These are phyloP conservation scores for Lucinisca nassula DNA, from an alignment of 2,888 invertebrate genomes.

Conservation along the genomic window DNA sequence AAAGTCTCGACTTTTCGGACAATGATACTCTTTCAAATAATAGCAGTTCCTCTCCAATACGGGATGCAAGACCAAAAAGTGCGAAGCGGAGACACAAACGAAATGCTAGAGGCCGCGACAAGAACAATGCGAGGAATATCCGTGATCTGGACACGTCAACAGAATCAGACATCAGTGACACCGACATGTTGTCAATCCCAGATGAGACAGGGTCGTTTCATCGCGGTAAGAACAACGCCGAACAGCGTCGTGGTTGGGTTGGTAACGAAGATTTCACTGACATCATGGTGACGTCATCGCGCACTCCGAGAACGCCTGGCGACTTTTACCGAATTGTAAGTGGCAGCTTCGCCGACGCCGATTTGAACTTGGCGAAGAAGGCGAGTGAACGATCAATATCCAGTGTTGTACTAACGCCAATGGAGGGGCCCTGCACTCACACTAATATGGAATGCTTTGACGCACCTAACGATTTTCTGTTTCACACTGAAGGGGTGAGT, in stretches of 20 bases:
- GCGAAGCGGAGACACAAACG: constrained; percentile 14
- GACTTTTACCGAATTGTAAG: constrained; percentile 75
- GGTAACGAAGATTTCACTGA: constrained; percentile 70
- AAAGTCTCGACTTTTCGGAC: constrained; percentile 51
- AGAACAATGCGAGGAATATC: constrained; percentile 54
- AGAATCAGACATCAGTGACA: constrained; percentile 75
- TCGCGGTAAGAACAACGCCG: constrained; percentile 39
- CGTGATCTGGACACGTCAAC: constrained; percentile 72
- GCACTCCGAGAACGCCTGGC: constrained; percentile 53
- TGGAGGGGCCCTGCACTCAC: constrained; percentile 69
- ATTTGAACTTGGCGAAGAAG: constrained; percentile 79
- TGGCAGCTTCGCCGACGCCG: constrained; percentile 70
- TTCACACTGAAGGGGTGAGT: constrained; percentile 77
- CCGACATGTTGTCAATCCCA: constrained; percentile 79
- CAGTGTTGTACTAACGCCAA: constrained; percentile 79
- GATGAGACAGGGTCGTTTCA: constrained; percentile 75
- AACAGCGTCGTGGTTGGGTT: constrained; percentile 72
- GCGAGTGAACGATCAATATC: constrained; percentile 83
- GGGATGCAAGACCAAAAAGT: constrained; percentile 59
- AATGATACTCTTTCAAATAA: constrained; percentile 59
- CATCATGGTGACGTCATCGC: constrained; percentile 63
- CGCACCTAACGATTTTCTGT: constrained; percentile 69
- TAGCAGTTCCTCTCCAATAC: constrained; percentile 58
- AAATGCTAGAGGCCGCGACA: background rate
- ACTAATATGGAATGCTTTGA: constrained; percentile 73